Evolutionary conservation across 2,113 vertebrate species (phyloP).

Genomic region (Enhydra lutris): DNA sequence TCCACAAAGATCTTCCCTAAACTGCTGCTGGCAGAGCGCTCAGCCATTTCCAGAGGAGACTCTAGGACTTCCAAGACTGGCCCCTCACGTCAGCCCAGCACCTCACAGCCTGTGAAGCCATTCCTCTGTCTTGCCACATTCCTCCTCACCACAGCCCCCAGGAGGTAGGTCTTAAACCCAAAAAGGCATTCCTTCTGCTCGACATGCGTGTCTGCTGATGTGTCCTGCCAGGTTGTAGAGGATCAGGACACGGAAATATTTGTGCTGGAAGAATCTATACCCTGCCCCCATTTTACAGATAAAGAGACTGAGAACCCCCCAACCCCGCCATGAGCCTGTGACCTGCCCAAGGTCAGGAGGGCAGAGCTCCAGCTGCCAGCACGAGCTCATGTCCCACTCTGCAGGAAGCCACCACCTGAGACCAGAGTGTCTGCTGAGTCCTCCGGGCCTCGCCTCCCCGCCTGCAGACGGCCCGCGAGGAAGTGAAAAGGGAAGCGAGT

Average conservation of each 20-base stretch:
- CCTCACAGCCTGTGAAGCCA: neutral
- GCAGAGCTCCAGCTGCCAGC: neutral
- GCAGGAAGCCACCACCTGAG: neutral
- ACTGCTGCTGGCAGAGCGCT: neutral
- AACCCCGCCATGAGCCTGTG: neutral
- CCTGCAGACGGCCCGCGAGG: neutral
- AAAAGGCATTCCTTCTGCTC: neutral
- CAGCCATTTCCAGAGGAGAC: neutral
- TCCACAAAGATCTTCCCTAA: neutral
- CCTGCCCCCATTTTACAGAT: neutral
- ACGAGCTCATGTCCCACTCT: fast-evolving
- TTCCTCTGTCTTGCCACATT: neutral
- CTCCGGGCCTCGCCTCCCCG: neutral
- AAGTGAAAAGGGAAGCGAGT: neutral
- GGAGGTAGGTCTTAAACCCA: neutral
- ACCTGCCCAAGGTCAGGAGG: neutral
- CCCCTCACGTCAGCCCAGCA: fast-evolving
- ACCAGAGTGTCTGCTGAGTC: neutral
- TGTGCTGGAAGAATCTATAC: neutral
- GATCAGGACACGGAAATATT: neutral
- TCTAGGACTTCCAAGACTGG: neutral
- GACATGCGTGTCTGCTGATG: fast-evolving
- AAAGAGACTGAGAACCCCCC: neutral
- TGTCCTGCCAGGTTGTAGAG: neutral
- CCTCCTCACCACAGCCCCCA: neutral